Conservation (phyloP, 2,888 invertebrate genomes). For the Limnephilus auricula region DNA sequence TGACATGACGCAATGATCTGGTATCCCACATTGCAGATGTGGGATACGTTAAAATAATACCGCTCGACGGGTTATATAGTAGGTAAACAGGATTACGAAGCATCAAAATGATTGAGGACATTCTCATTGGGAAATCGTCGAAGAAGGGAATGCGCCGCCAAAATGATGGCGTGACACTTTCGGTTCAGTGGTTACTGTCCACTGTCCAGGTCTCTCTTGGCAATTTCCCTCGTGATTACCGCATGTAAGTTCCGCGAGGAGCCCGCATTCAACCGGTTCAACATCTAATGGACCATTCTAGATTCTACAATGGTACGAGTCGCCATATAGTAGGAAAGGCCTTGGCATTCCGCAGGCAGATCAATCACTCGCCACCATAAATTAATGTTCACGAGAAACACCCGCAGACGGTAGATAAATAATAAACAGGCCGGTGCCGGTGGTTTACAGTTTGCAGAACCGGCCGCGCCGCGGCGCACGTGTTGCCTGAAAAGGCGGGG, state of each 20-base stretch:
- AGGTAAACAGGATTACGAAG: neutral
- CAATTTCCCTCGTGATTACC: neutral
- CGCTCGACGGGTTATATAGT: neutral
- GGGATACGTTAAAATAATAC: no score
- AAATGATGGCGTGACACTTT: neutral
- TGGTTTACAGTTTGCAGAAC: neutral
- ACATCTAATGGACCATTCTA: slow-evolving; percentile 37
- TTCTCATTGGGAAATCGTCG: neutral
- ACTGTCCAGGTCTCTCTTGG: neutral
- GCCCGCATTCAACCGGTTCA: slow-evolving; percentile 21
- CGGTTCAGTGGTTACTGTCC: neutral
- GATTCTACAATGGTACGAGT: slow-evolving; percentile 17
- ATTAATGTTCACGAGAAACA: neutral
- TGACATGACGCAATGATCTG: neutral
- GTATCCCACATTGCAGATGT: neutral
- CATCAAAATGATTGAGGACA: neutral
- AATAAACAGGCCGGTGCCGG: neutral
- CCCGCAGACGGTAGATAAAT: neutral
- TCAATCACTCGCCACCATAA: slow-evolving; percentile 32
- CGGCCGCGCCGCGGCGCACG: slow-evolving; percentile 8
- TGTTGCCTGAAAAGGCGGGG: neutral
- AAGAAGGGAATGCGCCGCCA: neutral
- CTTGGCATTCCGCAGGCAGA: slow-evolving; percentile 38
- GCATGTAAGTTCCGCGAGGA: slow-evolving; percentile 10
- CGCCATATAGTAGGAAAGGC: slow-evolving; percentile 37